These are phyloP conservation scores for Lycaena phlaeas DNA, from an alignment of 2,888 invertebrate genomes.

Conservation along the genomic window DNA sequence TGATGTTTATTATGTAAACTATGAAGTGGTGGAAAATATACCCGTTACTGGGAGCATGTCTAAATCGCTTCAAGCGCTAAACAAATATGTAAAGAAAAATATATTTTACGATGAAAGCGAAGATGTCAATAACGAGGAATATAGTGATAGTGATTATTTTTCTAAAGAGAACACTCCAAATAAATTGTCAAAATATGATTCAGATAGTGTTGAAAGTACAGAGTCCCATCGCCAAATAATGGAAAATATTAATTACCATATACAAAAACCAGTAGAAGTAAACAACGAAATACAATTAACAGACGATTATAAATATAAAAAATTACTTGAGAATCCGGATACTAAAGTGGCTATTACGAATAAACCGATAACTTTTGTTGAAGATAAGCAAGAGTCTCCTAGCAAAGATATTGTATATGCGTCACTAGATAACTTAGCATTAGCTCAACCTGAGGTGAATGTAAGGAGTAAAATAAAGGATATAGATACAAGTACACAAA, in stretches of 20 bases:
- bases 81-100: conserved; percentile 59
- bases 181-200: conserved; percentile 48
- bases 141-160: conserved; percentile 46
- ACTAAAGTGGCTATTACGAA: conserved; percentile 10
- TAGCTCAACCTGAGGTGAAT: neutral
- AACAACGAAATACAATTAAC: conserved; percentile 28
- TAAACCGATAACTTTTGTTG: neutral
- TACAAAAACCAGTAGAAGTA: neutral
- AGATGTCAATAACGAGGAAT: conserved; percentile 25
- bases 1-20: conserved; percentile 35
- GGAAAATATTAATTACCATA: neutral
- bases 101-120: conserved; percentile 48
- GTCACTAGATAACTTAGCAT: neutral
- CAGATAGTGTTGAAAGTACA: conserved; percentile 45
- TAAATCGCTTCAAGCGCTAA: conserved; percentile 53
- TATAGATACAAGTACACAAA: conserved; percentile 19
- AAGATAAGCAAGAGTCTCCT: neutral
- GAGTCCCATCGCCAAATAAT: no score
- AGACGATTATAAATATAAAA: conserved; percentile 53
- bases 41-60: conserved; percentile 48
- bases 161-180: conserved; percentile 61
- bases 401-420: neutral
- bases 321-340: conserved; percentile 28
- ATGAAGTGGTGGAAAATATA: conserved; percentile 33
- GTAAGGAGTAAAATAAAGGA: conserved; percentile 1